A percentile compares a stretch with the other conserved stretches of the same genome.
phyloP scores from a whole-genome alignment of 2,888 invertebrate species.

The Acrobasis repandana region DNA sequence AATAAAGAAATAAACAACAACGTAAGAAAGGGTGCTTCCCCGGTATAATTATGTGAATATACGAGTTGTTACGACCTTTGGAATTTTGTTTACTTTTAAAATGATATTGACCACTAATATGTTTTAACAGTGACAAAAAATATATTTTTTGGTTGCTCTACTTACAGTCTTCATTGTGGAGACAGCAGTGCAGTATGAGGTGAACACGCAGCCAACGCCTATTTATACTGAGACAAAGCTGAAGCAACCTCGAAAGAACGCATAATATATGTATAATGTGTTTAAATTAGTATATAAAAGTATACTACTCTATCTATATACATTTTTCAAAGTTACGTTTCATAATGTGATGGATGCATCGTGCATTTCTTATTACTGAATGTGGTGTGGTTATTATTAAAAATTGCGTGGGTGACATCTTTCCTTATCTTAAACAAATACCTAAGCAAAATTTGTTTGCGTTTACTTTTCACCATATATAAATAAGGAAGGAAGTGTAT shows the following conservation, averaged over 20 bases:
- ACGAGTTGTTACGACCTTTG: not conserved
- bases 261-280: conserved; percentile 4
- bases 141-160: not conserved
- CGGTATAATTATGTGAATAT: not conserved
- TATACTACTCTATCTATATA: not conserved
- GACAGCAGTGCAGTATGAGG: conserved; percentile 17
- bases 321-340: not conserved
- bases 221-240: conserved; percentile 22
- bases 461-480: too few relatives aligned
- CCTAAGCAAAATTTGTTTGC: too few relatives aligned
- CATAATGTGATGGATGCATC: too few relatives aligned
- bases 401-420: too few relatives aligned
- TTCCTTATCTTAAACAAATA: too few relatives aligned
- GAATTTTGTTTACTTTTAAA: not conserved
- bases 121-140: not conserved
- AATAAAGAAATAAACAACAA: too few relatives aligned
- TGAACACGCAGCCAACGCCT: conserved; percentile 6
- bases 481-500: too few relatives aligned
- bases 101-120: too few relatives aligned
- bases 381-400: too few relatives aligned
- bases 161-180: conserved; percentile 25
- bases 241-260: conserved; percentile 2
- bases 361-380: too few relatives aligned
- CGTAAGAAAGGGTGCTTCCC: too few relatives aligned
- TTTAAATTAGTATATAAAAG: not conserved